Conservation (phyloP, 2,113 vertebrate genomes). For the Rhagologus leucostigma region DNA sequence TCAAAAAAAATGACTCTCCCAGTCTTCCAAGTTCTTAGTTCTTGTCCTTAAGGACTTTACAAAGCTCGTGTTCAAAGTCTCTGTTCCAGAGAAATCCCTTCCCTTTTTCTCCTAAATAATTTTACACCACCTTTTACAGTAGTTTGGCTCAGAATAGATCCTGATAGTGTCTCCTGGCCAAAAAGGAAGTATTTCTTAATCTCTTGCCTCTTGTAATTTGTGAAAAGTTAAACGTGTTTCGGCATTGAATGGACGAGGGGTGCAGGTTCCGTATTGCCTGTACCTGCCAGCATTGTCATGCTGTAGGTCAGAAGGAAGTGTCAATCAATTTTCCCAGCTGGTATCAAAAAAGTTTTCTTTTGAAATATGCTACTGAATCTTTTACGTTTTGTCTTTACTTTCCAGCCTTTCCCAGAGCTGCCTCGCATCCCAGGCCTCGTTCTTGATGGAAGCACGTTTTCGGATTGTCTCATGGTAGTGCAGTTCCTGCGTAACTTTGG, state of each 20-base stretch:
- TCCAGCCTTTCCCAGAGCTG: constrained; percentile 86
- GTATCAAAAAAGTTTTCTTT: background rate
- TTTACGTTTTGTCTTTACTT: background rate
- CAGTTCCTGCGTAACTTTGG: constrained; percentile 93
- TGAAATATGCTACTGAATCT: background rate
- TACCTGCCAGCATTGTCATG: background rate
- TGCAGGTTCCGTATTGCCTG: background rate
- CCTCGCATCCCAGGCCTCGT: constrained; percentile 86
- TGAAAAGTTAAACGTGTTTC: background rate
- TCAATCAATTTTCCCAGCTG: background rate
- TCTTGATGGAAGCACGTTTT: constrained; percentile 84
- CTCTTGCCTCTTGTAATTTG: background rate
- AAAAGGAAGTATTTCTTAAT: background rate
- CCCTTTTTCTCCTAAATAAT: background rate
- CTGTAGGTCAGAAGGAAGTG: background rate
- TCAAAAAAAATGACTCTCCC: background rate
- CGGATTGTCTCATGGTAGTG: constrained; percentile 91
- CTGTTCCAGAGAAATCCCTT: background rate
- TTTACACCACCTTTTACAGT: background rate
- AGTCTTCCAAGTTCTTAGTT: background rate
- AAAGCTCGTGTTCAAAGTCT: background rate
- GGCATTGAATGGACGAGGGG: background rate
- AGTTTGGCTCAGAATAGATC: background rate
- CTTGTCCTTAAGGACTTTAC: background rate
- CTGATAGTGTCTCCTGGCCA: background rate